phyloP scores from a whole-genome alignment of 2,888 invertebrate genomes.

The Eupithecia insigniata region DNA sequence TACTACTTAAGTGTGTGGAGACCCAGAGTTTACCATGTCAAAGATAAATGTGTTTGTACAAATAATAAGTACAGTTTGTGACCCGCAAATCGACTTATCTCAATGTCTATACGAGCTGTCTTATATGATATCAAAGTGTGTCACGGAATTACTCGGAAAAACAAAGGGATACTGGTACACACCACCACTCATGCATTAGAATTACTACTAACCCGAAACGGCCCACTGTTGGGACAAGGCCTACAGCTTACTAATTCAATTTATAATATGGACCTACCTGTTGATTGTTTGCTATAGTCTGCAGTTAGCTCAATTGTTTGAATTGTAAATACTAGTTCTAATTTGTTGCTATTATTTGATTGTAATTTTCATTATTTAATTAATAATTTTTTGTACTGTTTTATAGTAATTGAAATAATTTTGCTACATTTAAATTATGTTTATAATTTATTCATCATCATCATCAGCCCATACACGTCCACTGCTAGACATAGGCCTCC shows the following conservation, averaged over 20 bases:
- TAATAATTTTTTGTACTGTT: too few relatives aligned
- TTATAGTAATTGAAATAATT: too few relatives aligned
- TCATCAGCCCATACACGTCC: too few relatives aligned
- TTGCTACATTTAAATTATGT: too few relatives aligned
- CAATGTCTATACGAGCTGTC: constrained; percentile 64
- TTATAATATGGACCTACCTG: too few relatives aligned
- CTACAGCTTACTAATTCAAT: background rate
- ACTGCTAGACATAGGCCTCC: too few relatives aligned
- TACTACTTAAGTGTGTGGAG: background rate
- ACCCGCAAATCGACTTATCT: constrained; percentile 64
- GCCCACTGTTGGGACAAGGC: background rate
- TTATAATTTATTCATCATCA: too few relatives aligned
- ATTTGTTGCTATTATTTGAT: too few relatives aligned
- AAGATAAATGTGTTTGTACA: constrained; percentile 67
- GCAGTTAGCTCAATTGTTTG: too few relatives aligned
- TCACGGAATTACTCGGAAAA: constrained; percentile 37
- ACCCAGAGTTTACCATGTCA: constrained; percentile 62
- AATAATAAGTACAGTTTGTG: constrained; percentile 45
- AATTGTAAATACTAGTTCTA: too few relatives aligned
- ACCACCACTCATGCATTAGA: background rate
- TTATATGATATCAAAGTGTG: constrained; percentile 44
- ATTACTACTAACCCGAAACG: background rate
- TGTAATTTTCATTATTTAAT: too few relatives aligned
- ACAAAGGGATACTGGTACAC: constrained; percentile 8
- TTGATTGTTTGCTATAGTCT: too few relatives aligned